Percentiles rank a stretch among this genome's conserved stretches.
phyloP scores from a whole-genome alignment of 2,113 vertebrate genomes.

The Callionymus lyra region DNA sequence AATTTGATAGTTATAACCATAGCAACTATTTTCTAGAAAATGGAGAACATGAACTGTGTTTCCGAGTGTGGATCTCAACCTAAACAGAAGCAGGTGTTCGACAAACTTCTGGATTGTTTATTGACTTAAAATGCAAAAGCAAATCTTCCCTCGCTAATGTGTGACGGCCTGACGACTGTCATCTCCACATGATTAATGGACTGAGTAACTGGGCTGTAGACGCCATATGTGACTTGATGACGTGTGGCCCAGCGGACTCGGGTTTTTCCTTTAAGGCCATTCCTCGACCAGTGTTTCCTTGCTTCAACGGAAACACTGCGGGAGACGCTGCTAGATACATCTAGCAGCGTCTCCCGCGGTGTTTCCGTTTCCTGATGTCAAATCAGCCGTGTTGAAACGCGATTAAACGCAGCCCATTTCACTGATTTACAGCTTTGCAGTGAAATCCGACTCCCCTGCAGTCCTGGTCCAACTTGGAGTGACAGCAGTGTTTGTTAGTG shows the following conservation, averaged over 20 bases:
- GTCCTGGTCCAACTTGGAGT: no score
- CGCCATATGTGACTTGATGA: conserved; percentile 26
- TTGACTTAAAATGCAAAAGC: no score
- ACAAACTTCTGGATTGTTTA: no score
- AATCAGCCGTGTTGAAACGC: conserved; percentile 49
- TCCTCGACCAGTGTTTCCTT: conserved; percentile 5
- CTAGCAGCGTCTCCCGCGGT: no score
- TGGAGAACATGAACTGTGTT: no score
- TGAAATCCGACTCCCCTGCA: background rate
- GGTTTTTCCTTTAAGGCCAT: conserved; percentile 7
- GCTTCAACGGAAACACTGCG: conserved; percentile 22
- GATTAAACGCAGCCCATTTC: conserved; percentile 57
- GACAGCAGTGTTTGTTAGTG: no score
- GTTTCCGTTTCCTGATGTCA: conserved; percentile 39
- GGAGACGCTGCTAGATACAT: conserved; percentile 16
- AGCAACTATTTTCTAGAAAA: no score
- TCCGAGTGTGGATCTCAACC: no score
- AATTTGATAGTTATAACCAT: no score
- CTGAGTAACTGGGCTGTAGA: conserved; percentile 40
- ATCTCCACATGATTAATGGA: conserved; percentile 45
- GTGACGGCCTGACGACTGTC: conserved; percentile 21
- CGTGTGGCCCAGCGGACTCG: conserved; percentile 13
- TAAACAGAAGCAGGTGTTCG: no score
- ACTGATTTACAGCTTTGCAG: conserved; percentile 36
- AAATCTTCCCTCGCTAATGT: conserved; percentile 1